Conservation (phyloP, 2,888 invertebrate genomes). For the Eupithecia subfuscata region DNA sequence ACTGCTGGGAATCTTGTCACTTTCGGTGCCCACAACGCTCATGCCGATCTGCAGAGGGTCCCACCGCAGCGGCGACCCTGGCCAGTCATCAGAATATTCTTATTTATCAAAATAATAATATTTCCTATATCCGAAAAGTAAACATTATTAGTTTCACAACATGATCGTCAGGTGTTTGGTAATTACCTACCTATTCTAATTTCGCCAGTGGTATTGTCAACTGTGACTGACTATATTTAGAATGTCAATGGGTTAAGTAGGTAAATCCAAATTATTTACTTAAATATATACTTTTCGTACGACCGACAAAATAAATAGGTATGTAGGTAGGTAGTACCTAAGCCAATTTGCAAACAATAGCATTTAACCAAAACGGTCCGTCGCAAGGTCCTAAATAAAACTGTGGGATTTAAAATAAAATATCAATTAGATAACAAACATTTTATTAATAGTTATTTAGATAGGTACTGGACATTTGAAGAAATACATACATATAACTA, state of each 20-base stretch:
- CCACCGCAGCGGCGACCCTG: too few species aligned
- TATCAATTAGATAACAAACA: constrained; percentile 78
- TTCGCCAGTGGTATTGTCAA: not conserved
- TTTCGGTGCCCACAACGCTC: too few species aligned
- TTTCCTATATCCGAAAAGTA: not conserved
- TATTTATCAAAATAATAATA: not conserved
- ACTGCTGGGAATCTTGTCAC: too few species aligned
- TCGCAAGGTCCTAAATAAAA: not conserved
- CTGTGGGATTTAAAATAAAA: constrained; percentile 31
- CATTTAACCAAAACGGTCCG: not conserved
- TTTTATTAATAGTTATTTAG: constrained; percentile 76
- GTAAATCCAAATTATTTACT: not conserved
- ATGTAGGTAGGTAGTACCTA: not conserved
- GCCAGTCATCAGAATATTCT: too few species aligned
- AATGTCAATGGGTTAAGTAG: constrained; percentile 7
- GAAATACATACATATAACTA: constrained; percentile 73
- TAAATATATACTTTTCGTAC: not conserved
- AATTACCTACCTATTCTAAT: not conserved
- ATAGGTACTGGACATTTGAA: constrained; percentile 81
- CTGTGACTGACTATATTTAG: not conserved
- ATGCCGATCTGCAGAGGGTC: too few species aligned
- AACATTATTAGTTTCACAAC: not conserved
- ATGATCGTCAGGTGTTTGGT: not conserved
- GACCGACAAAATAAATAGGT: not conserved
- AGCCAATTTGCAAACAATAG: not conserved